A percentile compares a stretch with the other conserved stretches of the same genome.
These are phyloP conservation scores for Scrobipalpa costella DNA, from an alignment of 2,888 invertebrate genomes.

Conservation along the genomic window DNA sequence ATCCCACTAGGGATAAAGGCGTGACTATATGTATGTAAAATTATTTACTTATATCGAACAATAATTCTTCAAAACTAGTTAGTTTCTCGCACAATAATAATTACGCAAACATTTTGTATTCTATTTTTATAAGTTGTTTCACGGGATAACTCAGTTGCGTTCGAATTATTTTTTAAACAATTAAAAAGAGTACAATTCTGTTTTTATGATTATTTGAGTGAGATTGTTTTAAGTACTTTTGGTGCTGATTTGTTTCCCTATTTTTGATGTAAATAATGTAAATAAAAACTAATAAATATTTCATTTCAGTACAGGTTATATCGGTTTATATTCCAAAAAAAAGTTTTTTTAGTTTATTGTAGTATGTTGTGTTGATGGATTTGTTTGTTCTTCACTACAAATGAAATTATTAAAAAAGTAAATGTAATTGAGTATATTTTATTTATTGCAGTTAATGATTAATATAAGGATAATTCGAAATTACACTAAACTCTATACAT, in stretches of 20 bases:
- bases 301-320: neutral
- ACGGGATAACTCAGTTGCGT: too few relatives aligned
- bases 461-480: neutral
- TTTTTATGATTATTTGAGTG: conserved; percentile 34
- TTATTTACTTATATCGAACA: too few relatives aligned
- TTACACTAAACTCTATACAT: neutral
- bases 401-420: neutral
- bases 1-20: too few relatives aligned
- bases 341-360: too few relatives aligned
- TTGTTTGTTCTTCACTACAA: neutral
- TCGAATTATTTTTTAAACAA: too few relatives aligned
- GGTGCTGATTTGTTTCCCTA: conserved; percentile 32
- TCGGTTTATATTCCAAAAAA: neutral
- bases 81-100: neutral
- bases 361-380: neutral
- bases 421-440: neutral
- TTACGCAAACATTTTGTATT: neutral
- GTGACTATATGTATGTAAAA: too few relatives aligned
- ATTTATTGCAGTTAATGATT: neutral
- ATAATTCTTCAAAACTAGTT: neutral
- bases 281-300: conserved; percentile 22
- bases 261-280: conserved; percentile 31
- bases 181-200: conserved; percentile 38
- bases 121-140: too few relatives aligned
- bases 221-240: conserved; percentile 33